Evolutionary conservation across 2,797 vertebrate genomes (phyloP).

Genomic region (Myioborus miniatus): DNA sequence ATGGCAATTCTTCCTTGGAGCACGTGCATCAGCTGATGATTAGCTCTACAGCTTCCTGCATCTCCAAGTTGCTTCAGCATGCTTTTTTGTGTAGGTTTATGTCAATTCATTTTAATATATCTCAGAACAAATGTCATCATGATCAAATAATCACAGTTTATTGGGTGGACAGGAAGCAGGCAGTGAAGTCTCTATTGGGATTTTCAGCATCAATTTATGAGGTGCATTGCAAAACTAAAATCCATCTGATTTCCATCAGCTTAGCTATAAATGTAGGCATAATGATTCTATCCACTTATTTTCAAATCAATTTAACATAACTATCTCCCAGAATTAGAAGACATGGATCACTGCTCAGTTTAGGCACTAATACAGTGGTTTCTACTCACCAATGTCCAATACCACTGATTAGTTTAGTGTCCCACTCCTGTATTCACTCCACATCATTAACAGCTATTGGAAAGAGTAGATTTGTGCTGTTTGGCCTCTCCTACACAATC

Average conservation of each 20-base stretch:
- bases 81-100: neutral
- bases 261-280: slow-evolving; percentile 36
- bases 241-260: slow-evolving; percentile 58
- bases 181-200: slow-evolving; percentile 33
- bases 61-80: neutral
- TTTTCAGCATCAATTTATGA: slow-evolving; percentile 47
- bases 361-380: slow-evolving; percentile 41
- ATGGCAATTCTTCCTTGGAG: neutral
- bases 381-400: slow-evolving; percentile 29
- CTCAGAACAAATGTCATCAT: slow-evolving; percentile 34
- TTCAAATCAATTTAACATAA: slow-evolving; percentile 61
- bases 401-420: slow-evolving; percentile 20
- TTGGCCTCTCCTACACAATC: neutral
- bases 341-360: slow-evolving; percentile 52
- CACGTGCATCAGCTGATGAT: neutral
- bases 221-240: slow-evolving; percentile 43
- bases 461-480: neutral
- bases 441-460: neutral
- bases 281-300: slow-evolving; percentile 61
- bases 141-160: slow-evolving; percentile 59
- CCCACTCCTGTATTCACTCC: slow-evolving; percentile 5
- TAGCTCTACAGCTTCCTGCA: neutral
- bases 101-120: slow-evolving; percentile 45
- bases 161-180: slow-evolving; percentile 35
- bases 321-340: slow-evolving; percentile 52